These are phyloP conservation scores for Philereme transversata DNA, from an alignment of 2,888 invertebrate species.

Conservation along the genomic window DNA sequence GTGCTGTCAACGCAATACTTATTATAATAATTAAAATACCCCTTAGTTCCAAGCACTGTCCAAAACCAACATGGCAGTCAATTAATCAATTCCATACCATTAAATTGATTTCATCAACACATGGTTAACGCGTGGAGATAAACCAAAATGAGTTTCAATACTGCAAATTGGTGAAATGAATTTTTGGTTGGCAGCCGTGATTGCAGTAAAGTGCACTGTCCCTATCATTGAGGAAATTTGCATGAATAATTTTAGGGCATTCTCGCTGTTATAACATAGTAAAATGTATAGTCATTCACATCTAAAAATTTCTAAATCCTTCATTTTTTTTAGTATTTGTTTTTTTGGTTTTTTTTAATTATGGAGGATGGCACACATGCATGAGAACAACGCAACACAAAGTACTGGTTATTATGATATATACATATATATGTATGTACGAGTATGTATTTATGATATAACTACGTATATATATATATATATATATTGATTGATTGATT, in stretches of 20 bases:
- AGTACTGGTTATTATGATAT: no score
- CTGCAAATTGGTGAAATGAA: conserved; percentile 41
- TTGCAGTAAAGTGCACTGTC: conserved; percentile 48
- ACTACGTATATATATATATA: no score
- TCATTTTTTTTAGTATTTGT: no score
- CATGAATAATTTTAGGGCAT: conserved; percentile 58
- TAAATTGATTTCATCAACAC: conserved; percentile 31
- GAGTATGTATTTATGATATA: no score
- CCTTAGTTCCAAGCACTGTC: neutral
- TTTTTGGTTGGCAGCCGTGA: conserved; percentile 45
- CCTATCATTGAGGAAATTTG: conserved; percentile 56
- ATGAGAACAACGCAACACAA: no score
- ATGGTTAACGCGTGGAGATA: conserved; percentile 18
- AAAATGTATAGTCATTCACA: neutral
- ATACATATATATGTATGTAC: no score
- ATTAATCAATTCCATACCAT: conserved; percentile 27
- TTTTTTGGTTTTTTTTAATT: no score
- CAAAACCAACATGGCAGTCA: conserved; percentile 11
- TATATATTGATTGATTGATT: no score
- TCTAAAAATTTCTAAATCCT: no score
- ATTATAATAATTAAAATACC: neutral
- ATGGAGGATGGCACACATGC: no score
- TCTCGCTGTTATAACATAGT: conserved; percentile 41
- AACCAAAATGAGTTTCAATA: conserved; percentile 29
- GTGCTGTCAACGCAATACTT: neutral